Conservation (phyloP, 2,113 vertebrate species). For the Uria aalge region DNA sequence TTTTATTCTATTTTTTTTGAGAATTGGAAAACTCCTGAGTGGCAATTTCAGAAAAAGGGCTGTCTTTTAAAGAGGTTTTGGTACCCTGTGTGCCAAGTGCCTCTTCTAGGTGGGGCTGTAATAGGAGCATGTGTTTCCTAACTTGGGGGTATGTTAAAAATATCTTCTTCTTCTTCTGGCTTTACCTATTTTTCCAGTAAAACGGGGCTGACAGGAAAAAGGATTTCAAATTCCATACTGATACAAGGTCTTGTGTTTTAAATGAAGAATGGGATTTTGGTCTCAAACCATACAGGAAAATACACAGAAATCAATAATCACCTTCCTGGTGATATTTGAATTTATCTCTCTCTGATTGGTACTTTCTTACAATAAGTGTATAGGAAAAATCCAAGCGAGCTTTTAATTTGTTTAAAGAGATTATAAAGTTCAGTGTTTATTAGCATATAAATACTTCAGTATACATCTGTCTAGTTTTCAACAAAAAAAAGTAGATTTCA, state of each 20-base stretch:
- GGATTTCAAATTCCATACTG: background rate
- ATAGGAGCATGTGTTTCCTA: background rate
- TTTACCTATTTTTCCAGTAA: background rate
- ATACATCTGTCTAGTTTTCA: background rate
- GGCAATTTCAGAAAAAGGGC: background rate
- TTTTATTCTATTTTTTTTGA: background rate
- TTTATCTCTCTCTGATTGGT: background rate
- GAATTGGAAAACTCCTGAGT: background rate
- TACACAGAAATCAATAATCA: background rate
- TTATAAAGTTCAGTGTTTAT: background rate
- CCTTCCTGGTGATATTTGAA: background rate
- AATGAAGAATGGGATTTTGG: background rate
- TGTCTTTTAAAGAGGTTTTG: background rate
- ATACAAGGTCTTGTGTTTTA: background rate
- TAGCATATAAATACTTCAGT: background rate
- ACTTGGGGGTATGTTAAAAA: background rate
- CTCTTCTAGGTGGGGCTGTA: background rate
- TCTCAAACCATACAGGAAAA: background rate
- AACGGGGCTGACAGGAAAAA: background rate
- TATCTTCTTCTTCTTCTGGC: background rate
- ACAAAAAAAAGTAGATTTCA: background rate
- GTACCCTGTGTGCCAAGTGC: background rate
- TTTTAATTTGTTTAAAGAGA: background rate
- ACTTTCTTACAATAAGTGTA: background rate
- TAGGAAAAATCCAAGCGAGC: accelerated